phyloP scores from a whole-genome alignment of 2,888 invertebrate species.

The Diaperis boleti region DNA sequence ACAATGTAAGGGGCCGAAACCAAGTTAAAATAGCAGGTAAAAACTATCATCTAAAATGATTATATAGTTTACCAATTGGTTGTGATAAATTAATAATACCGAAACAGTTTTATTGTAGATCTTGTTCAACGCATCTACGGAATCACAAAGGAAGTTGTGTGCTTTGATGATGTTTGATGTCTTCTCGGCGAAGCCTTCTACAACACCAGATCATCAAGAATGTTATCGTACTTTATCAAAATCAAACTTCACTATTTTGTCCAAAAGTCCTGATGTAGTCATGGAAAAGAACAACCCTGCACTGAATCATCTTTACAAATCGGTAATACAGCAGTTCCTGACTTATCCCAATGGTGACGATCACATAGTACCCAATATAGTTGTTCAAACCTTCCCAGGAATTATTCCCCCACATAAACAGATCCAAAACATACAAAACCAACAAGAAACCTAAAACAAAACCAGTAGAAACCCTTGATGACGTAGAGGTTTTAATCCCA shows the following conservation, averaged over 20 bases:
- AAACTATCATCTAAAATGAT: conserved; percentile 1
- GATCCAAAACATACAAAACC: conserved; percentile 12
- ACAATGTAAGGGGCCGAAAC: conserved; percentile 2
- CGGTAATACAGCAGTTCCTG: conserved; percentile 13
- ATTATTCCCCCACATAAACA: conserved; percentile 26
- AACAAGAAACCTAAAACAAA: neutral
- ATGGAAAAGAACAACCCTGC: neutral
- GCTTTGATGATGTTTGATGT: neutral
- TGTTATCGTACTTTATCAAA: neutral
- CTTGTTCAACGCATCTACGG: neutral
- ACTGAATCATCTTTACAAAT: neutral
- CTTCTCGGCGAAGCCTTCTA: neutral
- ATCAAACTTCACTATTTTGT: neutral
- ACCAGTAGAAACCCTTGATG: neutral
- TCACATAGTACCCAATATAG: conserved; percentile 8
- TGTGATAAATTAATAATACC: neutral
- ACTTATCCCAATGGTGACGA: neutral
- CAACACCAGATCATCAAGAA: neutral
- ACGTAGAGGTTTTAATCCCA: too few relatives aligned
- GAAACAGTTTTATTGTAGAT: neutral
- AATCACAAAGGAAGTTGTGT: neutral
- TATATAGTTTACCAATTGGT: too few relatives aligned
- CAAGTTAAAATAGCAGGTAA: conserved; percentile 9
- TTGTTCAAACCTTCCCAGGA: conserved; percentile 15
- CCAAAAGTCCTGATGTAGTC: neutral